phyloP scores from a whole-genome alignment of 1,140 invertebrate species.

The Pteromalus puparum region DNA sequence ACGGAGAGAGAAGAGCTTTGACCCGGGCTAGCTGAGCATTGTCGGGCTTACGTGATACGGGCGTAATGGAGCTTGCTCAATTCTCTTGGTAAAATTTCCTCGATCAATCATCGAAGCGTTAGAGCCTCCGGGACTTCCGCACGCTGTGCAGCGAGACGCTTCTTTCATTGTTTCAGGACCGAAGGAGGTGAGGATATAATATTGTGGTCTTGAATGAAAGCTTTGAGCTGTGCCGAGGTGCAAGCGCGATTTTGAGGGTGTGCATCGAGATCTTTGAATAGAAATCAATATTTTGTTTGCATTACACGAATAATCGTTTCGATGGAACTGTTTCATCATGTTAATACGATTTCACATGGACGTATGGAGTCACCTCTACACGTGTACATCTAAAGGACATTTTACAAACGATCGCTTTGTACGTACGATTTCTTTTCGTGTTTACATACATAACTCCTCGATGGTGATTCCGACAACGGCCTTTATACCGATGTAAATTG shows the following conservation, averaged over 20 bases:
- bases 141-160: too few species aligned
- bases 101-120: conserved; percentile 34
- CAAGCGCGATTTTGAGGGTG: not conserved
- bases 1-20: not conserved
- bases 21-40: not conserved
- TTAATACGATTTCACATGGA: too few species aligned
- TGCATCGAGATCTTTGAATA: too few species aligned
- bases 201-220: too few species aligned
- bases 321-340: too few species aligned
- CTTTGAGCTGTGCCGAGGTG: too few species aligned
- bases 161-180: not conserved
- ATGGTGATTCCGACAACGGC: not conserved
- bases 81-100: conserved; percentile 9
- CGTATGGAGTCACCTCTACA: too few species aligned
- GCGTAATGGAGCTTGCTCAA: conserved; percentile 3
- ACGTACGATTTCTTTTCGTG: not conserved
- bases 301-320: too few species aligned
- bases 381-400: not conserved
- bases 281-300: too few species aligned
- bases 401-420: not conserved
- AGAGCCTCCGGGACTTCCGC: conserved; percentile 18
- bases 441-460: not conserved
- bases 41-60: conserved; percentile 14
- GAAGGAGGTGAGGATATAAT: not conserved
- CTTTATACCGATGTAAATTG: not conserved